These are phyloP conservation scores for Polyommatus icarus DNA, from an alignment of 2,888 invertebrate species.

Conservation along the genomic window DNA sequence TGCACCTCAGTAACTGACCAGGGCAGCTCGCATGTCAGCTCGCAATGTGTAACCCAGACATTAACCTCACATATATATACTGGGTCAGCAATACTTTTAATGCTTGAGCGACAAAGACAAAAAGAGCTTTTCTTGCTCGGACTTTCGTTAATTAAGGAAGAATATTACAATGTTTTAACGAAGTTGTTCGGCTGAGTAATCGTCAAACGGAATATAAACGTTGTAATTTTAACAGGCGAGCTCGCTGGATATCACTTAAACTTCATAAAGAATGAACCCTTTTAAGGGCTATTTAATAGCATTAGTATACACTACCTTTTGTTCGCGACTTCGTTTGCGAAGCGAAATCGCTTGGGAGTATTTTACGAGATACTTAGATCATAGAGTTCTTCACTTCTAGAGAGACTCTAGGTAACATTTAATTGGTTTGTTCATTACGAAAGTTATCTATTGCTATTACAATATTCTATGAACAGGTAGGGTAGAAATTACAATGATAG, in stretches of 20 bases:
- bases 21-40: too few relatives aligned
- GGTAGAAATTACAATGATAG: too few relatives aligned
- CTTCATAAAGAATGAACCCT: constrained; percentile 7
- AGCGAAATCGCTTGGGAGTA: neutral
- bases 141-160: constrained; percentile 3
- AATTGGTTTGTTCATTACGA: too few relatives aligned
- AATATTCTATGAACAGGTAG: too few relatives aligned
- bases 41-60: too few relatives aligned
- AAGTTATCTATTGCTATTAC: too few relatives aligned
- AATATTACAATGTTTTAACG: constrained; percentile 13
- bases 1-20: too few relatives aligned
- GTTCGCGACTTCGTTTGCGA: neutral
- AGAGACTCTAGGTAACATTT: too few relatives aligned
- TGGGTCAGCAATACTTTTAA: neutral
- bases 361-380: too few relatives aligned
- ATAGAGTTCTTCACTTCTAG: too few relatives aligned
- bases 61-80: neutral
- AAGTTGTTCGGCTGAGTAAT: constrained; percentile 16
- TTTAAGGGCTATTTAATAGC: neutral
- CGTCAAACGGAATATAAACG: constrained; percentile 20
- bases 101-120: neutral
- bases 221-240: constrained; percentile 15
- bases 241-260: neutral
- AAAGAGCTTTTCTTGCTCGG: neutral
- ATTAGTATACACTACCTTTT: neutral